A percentile compares a stretch with the other conserved stretches of the same genome.
phyloP scores from a whole-genome alignment of 2,797 vertebrate species.

The Gymnothorax reevesii region DNA sequence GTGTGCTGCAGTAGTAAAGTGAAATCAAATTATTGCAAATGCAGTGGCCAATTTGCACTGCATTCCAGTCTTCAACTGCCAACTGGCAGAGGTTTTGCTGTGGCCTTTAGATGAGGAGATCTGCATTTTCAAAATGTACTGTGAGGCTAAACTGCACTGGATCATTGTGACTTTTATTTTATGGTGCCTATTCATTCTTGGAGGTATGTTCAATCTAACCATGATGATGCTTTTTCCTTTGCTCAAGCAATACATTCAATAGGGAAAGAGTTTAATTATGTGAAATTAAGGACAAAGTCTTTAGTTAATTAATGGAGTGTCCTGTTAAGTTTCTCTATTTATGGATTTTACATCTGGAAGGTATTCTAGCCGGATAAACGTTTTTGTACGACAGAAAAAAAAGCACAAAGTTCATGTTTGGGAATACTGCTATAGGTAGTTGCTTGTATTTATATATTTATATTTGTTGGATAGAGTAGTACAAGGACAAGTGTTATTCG shows the following conservation, averaged over 20 bases:
- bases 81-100: background rate
- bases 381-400: background rate
- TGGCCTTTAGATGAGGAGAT: background rate
- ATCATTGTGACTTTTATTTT: background rate
- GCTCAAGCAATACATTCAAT: background rate
- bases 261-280: background rate
- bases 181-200: background rate
- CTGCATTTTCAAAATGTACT: background rate
- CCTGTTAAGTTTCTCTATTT: background rate
- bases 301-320: background rate
- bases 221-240: background rate
- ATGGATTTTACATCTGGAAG: background rate
- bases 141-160: background rate
- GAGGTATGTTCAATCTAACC: background rate
- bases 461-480: constrained; percentile 12
- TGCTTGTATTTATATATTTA: constrained; percentile 4
- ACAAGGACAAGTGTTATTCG: background rate
- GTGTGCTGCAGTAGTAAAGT: background rate
- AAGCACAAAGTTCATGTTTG: background rate
- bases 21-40: background rate
- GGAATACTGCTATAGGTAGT: constrained; percentile 6
- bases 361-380: background rate
- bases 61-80: background rate
- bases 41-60: background rate
- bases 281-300: background rate